A percentile compares a stretch with the other conserved stretches of the same genome.
Evolutionary conservation across 2,888 invertebrate genomes (phyloP).

Genomic region (Anagyrus pseudococci): DNA sequence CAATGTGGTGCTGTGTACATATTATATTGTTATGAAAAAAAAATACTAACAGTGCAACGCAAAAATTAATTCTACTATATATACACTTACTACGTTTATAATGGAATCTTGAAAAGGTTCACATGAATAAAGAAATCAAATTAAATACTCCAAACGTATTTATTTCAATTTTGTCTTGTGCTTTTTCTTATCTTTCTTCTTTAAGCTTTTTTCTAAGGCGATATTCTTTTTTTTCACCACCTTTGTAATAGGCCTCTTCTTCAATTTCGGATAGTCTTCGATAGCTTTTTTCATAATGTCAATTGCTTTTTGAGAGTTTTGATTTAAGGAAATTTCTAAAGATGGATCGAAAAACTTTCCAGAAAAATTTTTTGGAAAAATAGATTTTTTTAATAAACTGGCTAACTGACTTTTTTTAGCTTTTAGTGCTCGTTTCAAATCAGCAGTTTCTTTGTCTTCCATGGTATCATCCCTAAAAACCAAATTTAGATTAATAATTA

Average conservation of each 20-base stretch:
- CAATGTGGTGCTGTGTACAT: conserved; percentile 17
- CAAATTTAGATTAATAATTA: conserved; percentile 7
- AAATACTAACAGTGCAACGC: conserved; percentile 13
- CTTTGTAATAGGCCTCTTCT: conserved; percentile 22
- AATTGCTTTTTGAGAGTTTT: conserved; percentile 62
- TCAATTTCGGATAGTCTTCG: conserved; percentile 41
- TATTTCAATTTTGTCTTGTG: conserved; percentile 23
- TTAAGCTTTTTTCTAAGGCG: conserved; percentile 30
- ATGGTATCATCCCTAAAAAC: conserved; percentile 48
- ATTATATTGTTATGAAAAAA: conserved; percentile 10
- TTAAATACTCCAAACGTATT: background rate
- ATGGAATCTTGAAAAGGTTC: conserved; percentile 9
- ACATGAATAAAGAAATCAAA: conserved; percentile 18
- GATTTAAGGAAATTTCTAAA: conserved; percentile 48
- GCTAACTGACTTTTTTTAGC: conserved; percentile 65
- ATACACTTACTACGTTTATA: conserved; percentile 16
- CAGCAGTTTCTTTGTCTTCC: conserved; percentile 60
- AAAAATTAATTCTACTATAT: conserved; percentile 11
- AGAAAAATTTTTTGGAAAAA: conserved; percentile 75
- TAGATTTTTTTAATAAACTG: conserved; percentile 65
- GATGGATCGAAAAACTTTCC: conserved; percentile 67
- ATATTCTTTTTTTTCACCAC: conserved; percentile 19
- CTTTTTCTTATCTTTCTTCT: conserved; percentile 28
- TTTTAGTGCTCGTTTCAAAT: conserved; percentile 63
- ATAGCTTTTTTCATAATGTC: conserved; percentile 65